Evolutionary conservation across 2,888 invertebrate species (phyloP), one percentile per base, ranked within the genome.

Genomic region (Pegoplata infirma): DNA sequence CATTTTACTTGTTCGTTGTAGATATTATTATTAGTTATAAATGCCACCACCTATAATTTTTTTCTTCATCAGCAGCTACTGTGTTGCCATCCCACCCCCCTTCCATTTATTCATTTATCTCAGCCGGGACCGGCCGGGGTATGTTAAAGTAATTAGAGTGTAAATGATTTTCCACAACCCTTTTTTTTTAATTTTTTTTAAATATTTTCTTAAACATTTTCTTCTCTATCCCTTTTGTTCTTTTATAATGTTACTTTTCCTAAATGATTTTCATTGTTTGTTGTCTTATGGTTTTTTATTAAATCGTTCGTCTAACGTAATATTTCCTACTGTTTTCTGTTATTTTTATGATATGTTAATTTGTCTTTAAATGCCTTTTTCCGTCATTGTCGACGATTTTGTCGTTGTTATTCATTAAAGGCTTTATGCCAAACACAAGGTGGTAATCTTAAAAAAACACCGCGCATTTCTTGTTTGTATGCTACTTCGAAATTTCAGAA

Each of bases 331-430:
- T 61, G 49, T 55, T 63, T 67, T 67, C 36, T 66, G 55, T 67
- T 76, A 56, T 59, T 61, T 49, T 69, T 66, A 64, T 74, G 69
- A 77, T 73, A 68, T 73, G 77, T 36, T 77, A 73, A 78, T 74
- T 69, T 78, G 64, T 19, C 47, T 66, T 55, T 23, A 40, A 68
- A 19, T 59, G 12, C 7, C 36, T 28, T 64, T 14, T 73, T 28
- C 14, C 53, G 36, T 53, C 8, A 8, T n/a, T 2, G 21, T 12
- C n/a, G 21, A 46, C n/a, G 16, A 59, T 32, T 25, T 12, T 61
- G 36, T 46, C 36, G 28, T 36, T 40, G 21, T 2, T 16, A 64
- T 21, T 51, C 7, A 36, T 36, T 64, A 61, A 40, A 55, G 47
- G 47, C 36, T 49, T 58, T 73, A 49, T 16, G 14, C 19, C 16